These are phyloP conservation scores for Dendrolimus pini DNA, from an alignment of 2,888 invertebrate species.

Conservation along the genomic window DNA sequence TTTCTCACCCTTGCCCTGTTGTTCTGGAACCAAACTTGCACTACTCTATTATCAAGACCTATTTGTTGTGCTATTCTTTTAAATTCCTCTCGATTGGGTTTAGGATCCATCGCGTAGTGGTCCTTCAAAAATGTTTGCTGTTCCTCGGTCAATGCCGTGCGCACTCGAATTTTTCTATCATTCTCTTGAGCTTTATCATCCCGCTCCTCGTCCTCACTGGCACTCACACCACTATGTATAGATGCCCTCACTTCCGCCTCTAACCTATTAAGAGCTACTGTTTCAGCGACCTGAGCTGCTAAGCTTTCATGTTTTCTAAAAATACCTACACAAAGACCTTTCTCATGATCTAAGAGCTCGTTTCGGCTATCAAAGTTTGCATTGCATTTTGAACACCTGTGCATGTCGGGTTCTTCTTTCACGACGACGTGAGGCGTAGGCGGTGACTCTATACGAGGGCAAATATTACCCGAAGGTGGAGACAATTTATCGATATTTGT, in stretches of 20 bases:
- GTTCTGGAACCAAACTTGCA: constrained; percentile 98
- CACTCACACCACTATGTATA: constrained; percentile 69
- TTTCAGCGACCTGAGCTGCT: constrained; percentile 86
- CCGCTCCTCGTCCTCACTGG: constrained; percentile 79
- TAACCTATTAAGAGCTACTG: constrained; percentile 72
- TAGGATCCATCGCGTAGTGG: constrained; percentile 92
- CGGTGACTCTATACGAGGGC: constrained; percentile 51
- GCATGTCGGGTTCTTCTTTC: constrained; percentile 55
- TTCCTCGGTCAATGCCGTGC: constrained; percentile 96
- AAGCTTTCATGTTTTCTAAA: constrained; percentile 83
- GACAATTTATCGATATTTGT: constrained; percentile 81
- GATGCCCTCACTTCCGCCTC: constrained; percentile 69
- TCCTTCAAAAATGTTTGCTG: constrained; percentile 93
- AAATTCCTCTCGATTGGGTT: constrained; percentile 96
- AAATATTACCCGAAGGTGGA: constrained; percentile 68
- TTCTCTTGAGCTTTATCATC: constrained; percentile 77
- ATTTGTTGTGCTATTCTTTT: constrained; percentile 89
- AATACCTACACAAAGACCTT: constrained; percentile 74
- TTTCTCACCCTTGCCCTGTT: constrained; percentile 92
- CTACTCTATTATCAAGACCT: constrained; percentile 86
- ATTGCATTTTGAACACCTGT: constrained; percentile 78
- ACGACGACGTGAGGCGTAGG: constrained; percentile 39
- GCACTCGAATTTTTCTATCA: constrained; percentile 90
- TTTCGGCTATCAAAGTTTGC: constrained; percentile 75
- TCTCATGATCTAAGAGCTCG: constrained; percentile 84